phyloP scores from a whole-genome alignment of 2,797 vertebrate genomes.

The Tamandua tetradactyla region DNA sequence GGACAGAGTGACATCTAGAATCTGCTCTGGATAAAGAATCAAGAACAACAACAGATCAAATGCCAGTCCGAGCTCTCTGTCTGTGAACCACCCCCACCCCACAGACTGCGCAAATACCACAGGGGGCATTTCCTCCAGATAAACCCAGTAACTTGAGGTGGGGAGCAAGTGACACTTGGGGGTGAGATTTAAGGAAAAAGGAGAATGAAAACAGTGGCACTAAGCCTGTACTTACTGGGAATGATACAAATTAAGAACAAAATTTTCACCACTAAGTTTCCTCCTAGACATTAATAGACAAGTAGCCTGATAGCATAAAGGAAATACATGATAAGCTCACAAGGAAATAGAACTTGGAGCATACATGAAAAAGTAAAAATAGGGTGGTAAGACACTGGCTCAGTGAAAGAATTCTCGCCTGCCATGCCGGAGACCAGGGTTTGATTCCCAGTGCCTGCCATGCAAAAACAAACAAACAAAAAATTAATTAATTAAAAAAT shows the following conservation, averaged over 20 bases:
- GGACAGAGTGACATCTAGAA: background rate
- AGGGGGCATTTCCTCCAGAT: background rate
- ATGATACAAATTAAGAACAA: background rate
- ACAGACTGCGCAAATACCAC: background rate
- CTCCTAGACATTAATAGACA: background rate
- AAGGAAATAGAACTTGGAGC: background rate
- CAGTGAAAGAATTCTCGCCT: no score
- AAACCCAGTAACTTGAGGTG: background rate
- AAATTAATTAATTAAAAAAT: no score
- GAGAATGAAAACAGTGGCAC: background rate
- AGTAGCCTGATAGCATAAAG: background rate
- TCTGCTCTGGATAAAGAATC: background rate
- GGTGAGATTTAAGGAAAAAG: background rate
- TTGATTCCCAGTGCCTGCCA: no score
- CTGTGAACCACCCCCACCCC: background rate
- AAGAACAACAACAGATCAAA: background rate
- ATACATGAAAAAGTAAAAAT: background rate
- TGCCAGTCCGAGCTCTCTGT: background rate
- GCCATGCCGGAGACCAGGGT: no score
- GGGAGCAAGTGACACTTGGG: background rate
- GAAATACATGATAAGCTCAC: background rate
- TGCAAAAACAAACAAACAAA: no score
- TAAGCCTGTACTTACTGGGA: background rate
- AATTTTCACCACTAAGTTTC: background rate
- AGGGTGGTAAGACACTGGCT: no score